A percentile compares a stretch with the other conserved stretches of the same genome.
Evolutionary conservation across 53 echinoderm and acorn worm genomes (phyloP).

Genomic region (Patiria pectinifera): DNA sequence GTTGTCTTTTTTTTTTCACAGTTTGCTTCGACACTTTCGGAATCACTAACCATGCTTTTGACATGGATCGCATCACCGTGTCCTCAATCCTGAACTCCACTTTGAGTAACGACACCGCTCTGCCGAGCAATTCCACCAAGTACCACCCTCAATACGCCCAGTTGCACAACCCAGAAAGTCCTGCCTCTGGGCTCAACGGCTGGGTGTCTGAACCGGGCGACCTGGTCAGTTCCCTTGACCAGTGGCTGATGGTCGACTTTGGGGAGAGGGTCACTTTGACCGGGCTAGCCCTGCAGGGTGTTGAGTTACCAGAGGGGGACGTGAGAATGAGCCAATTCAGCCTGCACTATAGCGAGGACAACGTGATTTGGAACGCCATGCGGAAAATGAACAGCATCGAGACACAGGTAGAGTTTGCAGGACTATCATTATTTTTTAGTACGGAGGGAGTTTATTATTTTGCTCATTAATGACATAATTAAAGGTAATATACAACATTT

Average conservation of each 20-base stretch:
- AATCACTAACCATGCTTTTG: conserved; percentile 62
- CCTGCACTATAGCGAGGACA: conserved; percentile 78
- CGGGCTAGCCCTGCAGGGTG: conserved; percentile 83
- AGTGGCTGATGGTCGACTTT: conserved; percentile 81
- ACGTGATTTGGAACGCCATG: conserved; percentile 76
- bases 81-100: conserved; percentile 34
- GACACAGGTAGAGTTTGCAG: conserved; percentile 38
- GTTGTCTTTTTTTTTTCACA: not conserved
- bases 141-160: conserved; percentile 73
- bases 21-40: conserved; percentile 74
- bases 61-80: conserved; percentile 19
- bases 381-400: conserved; percentile 67
- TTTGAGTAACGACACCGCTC: not conserved
- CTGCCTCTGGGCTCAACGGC: conserved; percentile 67
- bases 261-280: conserved; percentile 68
- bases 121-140: conserved; percentile 51
- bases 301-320: conserved; percentile 63
- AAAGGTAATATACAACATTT: no score
- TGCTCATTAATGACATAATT: no score
- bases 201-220: conserved; percentile 79
- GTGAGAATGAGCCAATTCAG: conserved; percentile 70
- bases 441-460: no score
- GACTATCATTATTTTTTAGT: no score
- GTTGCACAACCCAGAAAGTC: conserved; percentile 75
- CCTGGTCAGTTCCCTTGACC: conserved; percentile 73